Conservation (phyloP, 2,797 vertebrate genomes). For the Carduelis carduelis region DNA sequence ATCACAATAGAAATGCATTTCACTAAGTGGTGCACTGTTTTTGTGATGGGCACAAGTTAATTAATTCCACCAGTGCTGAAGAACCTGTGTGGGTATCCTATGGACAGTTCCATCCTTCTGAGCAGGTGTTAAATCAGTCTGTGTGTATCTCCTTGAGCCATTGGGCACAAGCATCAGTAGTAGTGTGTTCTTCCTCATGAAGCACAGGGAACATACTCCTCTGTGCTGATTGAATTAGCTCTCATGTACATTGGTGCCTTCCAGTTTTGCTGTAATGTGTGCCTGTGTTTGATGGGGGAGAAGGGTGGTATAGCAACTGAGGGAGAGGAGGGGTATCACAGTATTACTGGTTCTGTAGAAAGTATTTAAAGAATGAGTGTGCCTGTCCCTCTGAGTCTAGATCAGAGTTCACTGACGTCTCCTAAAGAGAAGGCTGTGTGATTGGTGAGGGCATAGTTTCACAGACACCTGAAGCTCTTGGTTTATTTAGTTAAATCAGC, state of each 20-base stretch:
- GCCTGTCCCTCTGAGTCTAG: background rate
- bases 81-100: background rate
- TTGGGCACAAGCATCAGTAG: fast-evolving
- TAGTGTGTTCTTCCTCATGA: background rate
- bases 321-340: background rate
- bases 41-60: fast-evolving
- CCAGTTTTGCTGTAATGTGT: background rate
- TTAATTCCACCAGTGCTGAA: fast-evolving
- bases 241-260: background rate
- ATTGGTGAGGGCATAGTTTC: background rate
- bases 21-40: background rate
- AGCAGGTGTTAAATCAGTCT: background rate
- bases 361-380: background rate
- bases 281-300: background rate
- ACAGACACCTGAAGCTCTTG: background rate
- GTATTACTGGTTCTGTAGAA: background rate
- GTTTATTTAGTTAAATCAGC: background rate
- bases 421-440: background rate
- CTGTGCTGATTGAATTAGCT: background rate
- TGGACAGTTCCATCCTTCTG: background rate
- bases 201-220: background rate
- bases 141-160: background rate
- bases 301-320: background rate
- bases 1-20: background rate
- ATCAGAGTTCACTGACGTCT: background rate